These are phyloP conservation scores for Chaetops frenatus DNA, from an alignment of 2,113 vertebrate species.

Conservation along the genomic window DNA sequence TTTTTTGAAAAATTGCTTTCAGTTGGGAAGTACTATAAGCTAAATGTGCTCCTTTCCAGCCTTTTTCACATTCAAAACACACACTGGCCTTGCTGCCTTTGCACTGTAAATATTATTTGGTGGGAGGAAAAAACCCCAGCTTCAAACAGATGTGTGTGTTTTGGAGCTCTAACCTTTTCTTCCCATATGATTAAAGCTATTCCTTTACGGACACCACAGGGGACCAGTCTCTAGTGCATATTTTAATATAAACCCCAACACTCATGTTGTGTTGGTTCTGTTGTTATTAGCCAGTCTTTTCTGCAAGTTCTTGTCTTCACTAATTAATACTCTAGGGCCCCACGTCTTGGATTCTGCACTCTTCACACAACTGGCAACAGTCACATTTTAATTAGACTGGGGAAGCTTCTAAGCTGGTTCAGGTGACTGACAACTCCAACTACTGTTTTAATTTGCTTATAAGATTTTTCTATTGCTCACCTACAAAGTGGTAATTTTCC, in stretches of 20 bases:
- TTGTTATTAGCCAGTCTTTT: conserved; percentile 86
- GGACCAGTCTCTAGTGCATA: conserved; percentile 83
- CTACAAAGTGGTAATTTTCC: conserved; percentile 98
- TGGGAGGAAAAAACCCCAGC: conserved; percentile 66
- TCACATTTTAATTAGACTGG: conserved; percentile 84
- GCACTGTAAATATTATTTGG: conserved; percentile 83
- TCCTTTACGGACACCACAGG: conserved; percentile 84
- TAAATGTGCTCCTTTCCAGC: conserved; percentile 59
- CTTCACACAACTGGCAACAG: conserved; percentile 84
- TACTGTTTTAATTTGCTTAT: conserved; percentile 85
- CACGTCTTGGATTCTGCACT: conserved; percentile 81
- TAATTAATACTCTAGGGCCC: conserved; percentile 90
- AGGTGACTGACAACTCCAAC: conserved; percentile 82
- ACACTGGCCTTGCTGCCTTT: conserved; percentile 77
- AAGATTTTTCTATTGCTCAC: conserved; percentile 85
- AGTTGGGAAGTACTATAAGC: conserved; percentile 45
- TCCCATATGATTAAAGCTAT: conserved; percentile 86
- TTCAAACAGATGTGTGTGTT: conserved; percentile 85
- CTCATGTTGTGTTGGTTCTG: conserved; percentile 86
- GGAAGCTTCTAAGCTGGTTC: conserved; percentile 79
- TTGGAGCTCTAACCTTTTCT: conserved; percentile 86
- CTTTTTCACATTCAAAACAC: conserved; percentile 80
- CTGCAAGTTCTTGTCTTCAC: conserved; percentile 84
- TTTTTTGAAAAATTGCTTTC: conserved; percentile 50
- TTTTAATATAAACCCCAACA: conserved; percentile 84